Evolutionary conservation across 2,113 vertebrate genomes (phyloP), one percentile per base, ranked within the genome.

Genomic region (Phasianus colchicus): DNA sequence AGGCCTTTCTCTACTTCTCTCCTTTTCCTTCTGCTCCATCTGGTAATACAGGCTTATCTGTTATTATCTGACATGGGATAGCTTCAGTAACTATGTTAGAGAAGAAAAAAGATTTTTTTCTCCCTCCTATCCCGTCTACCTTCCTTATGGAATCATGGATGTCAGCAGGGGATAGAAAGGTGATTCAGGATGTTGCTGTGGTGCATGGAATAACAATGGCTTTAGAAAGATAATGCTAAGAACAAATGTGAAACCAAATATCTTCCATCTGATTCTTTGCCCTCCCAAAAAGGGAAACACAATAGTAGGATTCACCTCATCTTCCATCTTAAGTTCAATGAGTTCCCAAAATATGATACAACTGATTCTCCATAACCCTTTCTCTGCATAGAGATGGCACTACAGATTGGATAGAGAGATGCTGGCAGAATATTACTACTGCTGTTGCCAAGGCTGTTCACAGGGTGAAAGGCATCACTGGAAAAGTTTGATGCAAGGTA

Each of bases 241-340:
- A 96, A 97, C 88, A 97, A 96, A 97, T 71, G 86, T 95, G 94
- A 97, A 97, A 95, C 79, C 83, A 64, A 96, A 95, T 92, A 93
- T 93, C 83, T 66, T 72, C n/a, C 48, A 78, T 50, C 84, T 38
- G 84, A 79, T 71, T 88, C 86, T 89, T 67, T 52, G 43, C 65
- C 66, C 65, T 89, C 69, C 78, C 64, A 38, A 86, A 92, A 96
- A 96, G 60, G 70, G 76, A 97, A 86, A 93, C 43, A 89, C 77
- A 94, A 88, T 11, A 78, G 88, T 36, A 85, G 83, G 81, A 88
- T 92, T 95, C 91, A 95, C 85, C 86, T 91, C 75, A 80, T 84
- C 86, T 88, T 86, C 48, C 92, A 93, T 64, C 77, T 87, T 78
- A 32, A 79, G 78, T 45, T 95, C 50, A 84, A 76, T 38, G 83